Base-by-base conservation (phyloP, 1,140 invertebrate species). In the Ceratitis capitata region DNA sequence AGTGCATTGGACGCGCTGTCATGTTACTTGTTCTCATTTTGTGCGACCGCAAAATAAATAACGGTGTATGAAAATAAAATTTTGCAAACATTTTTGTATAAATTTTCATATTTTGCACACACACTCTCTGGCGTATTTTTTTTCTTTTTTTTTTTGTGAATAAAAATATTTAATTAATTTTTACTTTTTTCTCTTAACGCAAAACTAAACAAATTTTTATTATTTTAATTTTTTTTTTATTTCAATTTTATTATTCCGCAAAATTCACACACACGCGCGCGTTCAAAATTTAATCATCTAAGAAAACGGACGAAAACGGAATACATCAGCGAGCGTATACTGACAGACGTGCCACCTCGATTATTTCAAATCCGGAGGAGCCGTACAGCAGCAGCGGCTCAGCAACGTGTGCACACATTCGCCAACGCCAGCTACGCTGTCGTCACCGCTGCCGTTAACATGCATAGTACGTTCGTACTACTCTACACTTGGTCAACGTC, bases 281-380 rank as follows among this genome's bases (percentile, higher is more conserved):
- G 29, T 19, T 35, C 47, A 69, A 35, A 42, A 61, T 53, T 64
- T 61, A 69, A 85, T 74, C 83, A 86, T 69, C 82, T 86, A 86
- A 58, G 85, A 84, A 83, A 82, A 86, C 84, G 85, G 85, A 86
- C 85, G 83, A 86, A 84, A 82, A 64, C 69, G 85, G 83, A 86
- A 86, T 86, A 86, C 64, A 78, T 82, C 85, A 78, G 58, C 74
- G 35, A 84, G 23, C 69, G 83, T 84, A 82, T 82, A 78, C 83
- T 84, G 85, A 86, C 83, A 86, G 85, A 86, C 85, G 85, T 83
- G 84, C 85, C 85, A 86, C 83, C 83, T 86, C 74, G 85, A 86
- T 53, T 86, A 45, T 45, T 35, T 78, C 32, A 39, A 78, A 47
- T 78, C 69, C n/a, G 39, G 35, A 78, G 39, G 35, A 78, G 42